Percentiles rank a stretch among this genome's conserved stretches.
These are phyloP conservation scores for Chaetodon trifasciatus DNA, from an alignment of 2,797 vertebrate species.

Conservation along the genomic window DNA sequence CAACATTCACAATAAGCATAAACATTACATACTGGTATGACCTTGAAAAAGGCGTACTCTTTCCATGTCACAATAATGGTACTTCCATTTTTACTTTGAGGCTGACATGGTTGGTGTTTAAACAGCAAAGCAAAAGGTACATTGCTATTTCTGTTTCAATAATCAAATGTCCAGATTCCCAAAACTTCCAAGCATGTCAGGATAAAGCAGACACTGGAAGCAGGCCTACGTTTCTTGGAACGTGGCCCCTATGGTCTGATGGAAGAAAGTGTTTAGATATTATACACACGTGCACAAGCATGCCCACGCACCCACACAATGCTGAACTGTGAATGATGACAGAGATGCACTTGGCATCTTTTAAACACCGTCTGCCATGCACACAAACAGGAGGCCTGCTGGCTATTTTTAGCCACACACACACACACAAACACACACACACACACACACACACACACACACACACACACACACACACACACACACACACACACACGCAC, in stretches of 20 bases:
- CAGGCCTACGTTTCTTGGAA: conserved; percentile 39
- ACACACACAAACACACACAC: conserved; percentile 9
- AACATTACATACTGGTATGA: conserved; percentile 2
- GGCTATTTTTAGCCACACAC: conserved; percentile 51
- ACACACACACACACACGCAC: conserved; percentile 18
- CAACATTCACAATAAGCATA: not conserved
- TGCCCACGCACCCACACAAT: not conserved
- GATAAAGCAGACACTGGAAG: conserved; percentile 10
- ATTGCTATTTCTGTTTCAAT: not conserved
- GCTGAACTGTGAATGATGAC: conserved; percentile 20
- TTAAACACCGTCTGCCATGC: conserved; percentile 26
- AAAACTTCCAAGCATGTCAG: not conserved
- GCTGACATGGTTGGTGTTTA: conserved; percentile 3
- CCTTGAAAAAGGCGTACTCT: conserved; percentile 4
- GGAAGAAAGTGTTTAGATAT: conserved; percentile 57
- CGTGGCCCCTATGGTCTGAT: conserved; percentile 15
- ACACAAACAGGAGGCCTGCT: conserved; percentile 9
- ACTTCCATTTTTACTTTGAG: not conserved
- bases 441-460: conserved; percentile 8
- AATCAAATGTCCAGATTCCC: conserved; percentile 12
- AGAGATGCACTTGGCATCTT: conserved; percentile 40
- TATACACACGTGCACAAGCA: conserved; percentile 16
- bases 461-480: conserved; percentile 16
- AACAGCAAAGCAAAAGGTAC: conserved; percentile 20
- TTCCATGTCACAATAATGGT: not conserved